Percentiles rank a stretch among this genome's conserved stretches.
Conservation (phyloP, 2,113 vertebrate genomes). For the Neogale vison region DNA sequence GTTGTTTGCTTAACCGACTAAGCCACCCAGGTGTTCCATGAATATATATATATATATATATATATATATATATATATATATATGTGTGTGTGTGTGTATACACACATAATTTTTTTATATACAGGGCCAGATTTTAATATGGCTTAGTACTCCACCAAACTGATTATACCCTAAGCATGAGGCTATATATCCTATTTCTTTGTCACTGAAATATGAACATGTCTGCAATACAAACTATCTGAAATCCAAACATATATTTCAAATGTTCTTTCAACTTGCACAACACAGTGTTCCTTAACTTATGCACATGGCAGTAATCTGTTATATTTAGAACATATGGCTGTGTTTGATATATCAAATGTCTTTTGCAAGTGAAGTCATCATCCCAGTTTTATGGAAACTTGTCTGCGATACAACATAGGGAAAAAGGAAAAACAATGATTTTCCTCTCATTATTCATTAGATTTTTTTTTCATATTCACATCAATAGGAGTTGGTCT, state of each 20-base stretch:
- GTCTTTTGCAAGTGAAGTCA: constrained; percentile 62
- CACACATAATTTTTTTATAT: background rate
- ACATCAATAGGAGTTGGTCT: constrained; percentile 21
- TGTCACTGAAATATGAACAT: constrained; percentile 43
- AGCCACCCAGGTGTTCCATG: background rate
- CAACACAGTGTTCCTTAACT: constrained; percentile 44
- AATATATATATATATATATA: background rate
- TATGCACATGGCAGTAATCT: constrained; percentile 64
- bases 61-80: too few relatives aligned
- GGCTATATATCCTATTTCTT: background rate
- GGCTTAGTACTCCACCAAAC: background rate
- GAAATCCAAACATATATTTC: constrained; percentile 60
- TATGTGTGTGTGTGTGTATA: too few relatives aligned
- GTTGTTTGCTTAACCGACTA: background rate
- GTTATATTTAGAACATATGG: constrained; percentile 69
- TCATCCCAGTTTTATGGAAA: constrained; percentile 60
- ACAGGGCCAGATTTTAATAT: background rate
- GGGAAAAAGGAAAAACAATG: constrained; percentile 36
- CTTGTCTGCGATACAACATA: constrained; percentile 56
- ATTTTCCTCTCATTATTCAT: constrained; percentile 57
- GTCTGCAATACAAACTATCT: constrained; percentile 38
- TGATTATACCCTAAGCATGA: background rate
- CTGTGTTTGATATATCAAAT: constrained; percentile 60
- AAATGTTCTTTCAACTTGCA: constrained; percentile 49
- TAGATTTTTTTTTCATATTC: constrained; percentile 50